These are phyloP conservation scores for Tachuris rubrigastra DNA, from an alignment of 2,113 vertebrate species.

Conservation along the genomic window DNA sequence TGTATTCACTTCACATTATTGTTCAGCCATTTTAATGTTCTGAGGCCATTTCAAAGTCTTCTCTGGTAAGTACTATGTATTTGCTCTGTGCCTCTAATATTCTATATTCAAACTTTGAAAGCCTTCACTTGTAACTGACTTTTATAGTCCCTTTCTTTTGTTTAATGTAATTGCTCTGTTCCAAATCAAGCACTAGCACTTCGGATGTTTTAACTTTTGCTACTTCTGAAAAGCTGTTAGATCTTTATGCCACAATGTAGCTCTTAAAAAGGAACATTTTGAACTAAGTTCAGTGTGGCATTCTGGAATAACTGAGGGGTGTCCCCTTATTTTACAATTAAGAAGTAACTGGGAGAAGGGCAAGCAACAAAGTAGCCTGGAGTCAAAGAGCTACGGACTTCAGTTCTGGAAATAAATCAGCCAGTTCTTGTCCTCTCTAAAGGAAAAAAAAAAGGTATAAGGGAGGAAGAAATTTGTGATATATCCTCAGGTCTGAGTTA, in stretches of 20 bases:
- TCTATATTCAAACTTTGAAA: not conserved
- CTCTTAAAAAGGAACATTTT: not conserved
- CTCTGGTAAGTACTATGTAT: not conserved
- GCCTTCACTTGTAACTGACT: not conserved
- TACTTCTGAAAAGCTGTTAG: not conserved
- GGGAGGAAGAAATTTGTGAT: not conserved
- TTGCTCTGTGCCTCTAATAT: not conserved
- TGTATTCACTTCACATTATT: not conserved
- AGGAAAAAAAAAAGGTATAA: not conserved
- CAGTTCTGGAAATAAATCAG: not conserved
- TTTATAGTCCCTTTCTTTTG: not conserved
- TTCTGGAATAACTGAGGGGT: not conserved
- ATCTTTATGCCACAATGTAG: not conserved
- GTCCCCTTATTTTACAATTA: not conserved
- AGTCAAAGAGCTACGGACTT: not conserved
- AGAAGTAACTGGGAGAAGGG: not conserved
- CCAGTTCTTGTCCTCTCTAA: not conserved
- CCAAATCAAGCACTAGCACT: not conserved
- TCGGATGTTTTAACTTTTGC: not conserved
- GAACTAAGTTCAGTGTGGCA: not conserved
- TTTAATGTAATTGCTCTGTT: not conserved
- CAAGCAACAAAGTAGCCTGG: not conserved
- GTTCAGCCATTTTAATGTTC: not conserved
- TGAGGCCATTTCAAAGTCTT: not conserved
- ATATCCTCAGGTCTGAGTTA: not conserved